These are phyloP conservation scores for Coranthus polyacanthus DNA, from an alignment of 2,797 vertebrate species.

Conservation along the genomic window DNA sequence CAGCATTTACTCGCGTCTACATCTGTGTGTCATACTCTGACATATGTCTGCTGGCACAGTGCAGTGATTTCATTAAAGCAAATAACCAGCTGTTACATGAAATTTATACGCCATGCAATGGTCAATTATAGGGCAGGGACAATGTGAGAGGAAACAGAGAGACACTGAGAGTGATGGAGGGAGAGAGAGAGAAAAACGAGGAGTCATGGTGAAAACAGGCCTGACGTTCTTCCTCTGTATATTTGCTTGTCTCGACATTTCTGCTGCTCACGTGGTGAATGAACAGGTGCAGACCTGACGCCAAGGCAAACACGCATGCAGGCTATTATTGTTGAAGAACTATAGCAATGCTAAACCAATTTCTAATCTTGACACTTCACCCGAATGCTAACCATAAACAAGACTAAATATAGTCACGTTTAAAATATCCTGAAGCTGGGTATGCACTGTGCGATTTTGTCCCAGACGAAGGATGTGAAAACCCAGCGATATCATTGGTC, in stretches of 20 bases:
- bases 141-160: not conserved
- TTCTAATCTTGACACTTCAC: slow-evolving; percentile 2
- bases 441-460: too few species aligned
- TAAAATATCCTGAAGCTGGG: not conserved
- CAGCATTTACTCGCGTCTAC: slow-evolving; percentile 12
- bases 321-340: not conserved
- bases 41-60: slow-evolving; percentile 4
- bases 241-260: not conserved
- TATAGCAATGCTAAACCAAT: not conserved
- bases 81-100: slow-evolving; percentile 29
- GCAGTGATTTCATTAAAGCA: slow-evolving; percentile 18
- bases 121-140: slow-evolving; percentile 3
- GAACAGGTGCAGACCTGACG: slow-evolving; percentile 3
- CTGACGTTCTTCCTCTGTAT: not conserved
- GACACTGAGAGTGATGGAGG: not conserved
- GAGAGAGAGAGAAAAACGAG: slow-evolving; percentile 5
- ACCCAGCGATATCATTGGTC: too few species aligned
- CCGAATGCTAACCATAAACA: not conserved
- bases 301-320: not conserved
- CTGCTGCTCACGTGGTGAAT: not conserved
- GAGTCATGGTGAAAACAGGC: not conserved
- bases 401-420: not conserved
- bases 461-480: too few species aligned
- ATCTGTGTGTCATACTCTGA: not conserved
- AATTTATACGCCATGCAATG: slow-evolving; percentile 8